Percentiles rank a stretch among this genome's conserved stretches.
Conservation (phyloP, 30 jellyfish, hydroid and myxozoan genomes). For the Aurelia aurita region DNA sequence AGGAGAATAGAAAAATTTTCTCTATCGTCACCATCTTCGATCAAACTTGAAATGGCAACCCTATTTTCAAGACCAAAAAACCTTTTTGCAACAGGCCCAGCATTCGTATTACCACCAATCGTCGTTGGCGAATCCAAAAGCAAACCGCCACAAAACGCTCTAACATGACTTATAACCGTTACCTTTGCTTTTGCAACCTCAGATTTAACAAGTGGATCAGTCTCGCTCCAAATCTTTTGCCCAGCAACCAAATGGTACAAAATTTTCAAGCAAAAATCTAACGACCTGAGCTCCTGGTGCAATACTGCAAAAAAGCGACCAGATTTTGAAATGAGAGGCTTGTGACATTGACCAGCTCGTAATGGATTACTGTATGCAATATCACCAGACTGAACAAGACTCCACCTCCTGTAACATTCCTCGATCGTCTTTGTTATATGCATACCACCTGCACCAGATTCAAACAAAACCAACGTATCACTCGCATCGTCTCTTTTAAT, state of each 20-base stretch:
- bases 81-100: constrained; percentile 11
- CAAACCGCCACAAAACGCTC: constrained; percentile 5
- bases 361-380: not conserved
- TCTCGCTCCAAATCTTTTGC: not conserved
- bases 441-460: not conserved
- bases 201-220: not conserved
- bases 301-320: not conserved
- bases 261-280: not conserved
- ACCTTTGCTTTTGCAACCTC: not conserved
- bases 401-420: not conserved
- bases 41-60: not conserved
- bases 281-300: not conserved
- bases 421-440: not conserved
- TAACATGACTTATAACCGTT: not conserved
- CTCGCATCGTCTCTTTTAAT: not conserved
- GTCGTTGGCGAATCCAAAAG: constrained; percentile 13
- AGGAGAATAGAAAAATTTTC: too few relatives aligned
- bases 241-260: constrained; percentile 14
- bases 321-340: not conserved
- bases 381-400: not conserved
- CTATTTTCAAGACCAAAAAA: not conserved
- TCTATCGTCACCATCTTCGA: not conserved
- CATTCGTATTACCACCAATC: constrained; percentile 1
- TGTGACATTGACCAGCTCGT: constrained; percentile 17
- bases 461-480: not conserved